Percentiles rank a stretch among this genome's conserved stretches.
These are phyloP conservation scores for Cinara cedri DNA, from an alignment of 2,888 invertebrate species.

Conservation along the genomic window DNA sequence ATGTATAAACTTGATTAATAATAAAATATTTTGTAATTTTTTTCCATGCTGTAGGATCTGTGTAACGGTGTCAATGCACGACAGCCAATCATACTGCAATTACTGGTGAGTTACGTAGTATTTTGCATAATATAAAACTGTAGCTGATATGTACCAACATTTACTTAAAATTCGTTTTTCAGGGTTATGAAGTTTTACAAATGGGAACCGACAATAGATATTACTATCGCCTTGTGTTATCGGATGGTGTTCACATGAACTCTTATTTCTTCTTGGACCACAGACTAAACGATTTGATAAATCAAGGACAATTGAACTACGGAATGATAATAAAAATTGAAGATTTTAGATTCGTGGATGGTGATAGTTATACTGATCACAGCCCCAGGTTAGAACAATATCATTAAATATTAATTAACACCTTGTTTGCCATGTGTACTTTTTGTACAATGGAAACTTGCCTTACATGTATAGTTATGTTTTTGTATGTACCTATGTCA, in stretches of 20 bases:
- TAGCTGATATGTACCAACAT: neutral
- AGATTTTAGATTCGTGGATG: conserved; percentile 23
- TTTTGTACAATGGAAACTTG: no score
- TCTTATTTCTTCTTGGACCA: conserved; percentile 39
- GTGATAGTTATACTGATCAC: conserved; percentile 4
- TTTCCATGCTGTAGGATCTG: conserved; percentile 1
- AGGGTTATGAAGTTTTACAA: conserved; percentile 40
- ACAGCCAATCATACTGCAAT: conserved; percentile 32
- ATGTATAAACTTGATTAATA: neutral
- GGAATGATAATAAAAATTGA: conserved; percentile 32
- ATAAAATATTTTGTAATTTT: neutral
- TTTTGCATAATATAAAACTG: no score
- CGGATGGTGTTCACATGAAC: conserved; percentile 41
- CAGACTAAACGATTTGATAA: neutral
- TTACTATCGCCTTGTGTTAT: conserved; percentile 44
- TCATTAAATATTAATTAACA: neutral
- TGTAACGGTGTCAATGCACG: conserved; percentile 2
- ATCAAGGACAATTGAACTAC: conserved; percentile 17
- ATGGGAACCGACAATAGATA: neutral
- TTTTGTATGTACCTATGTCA: no score
- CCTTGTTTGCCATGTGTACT: no score
- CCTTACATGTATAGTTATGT: no score
- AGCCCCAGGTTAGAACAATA: conserved; percentile 25
- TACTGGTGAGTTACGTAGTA: conserved; percentile 14
- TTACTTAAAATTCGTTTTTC: neutral